These are phyloP conservation scores for Cephus pygmeus DNA, from an alignment of 2,888 invertebrate genomes.

Conservation along the genomic window DNA sequence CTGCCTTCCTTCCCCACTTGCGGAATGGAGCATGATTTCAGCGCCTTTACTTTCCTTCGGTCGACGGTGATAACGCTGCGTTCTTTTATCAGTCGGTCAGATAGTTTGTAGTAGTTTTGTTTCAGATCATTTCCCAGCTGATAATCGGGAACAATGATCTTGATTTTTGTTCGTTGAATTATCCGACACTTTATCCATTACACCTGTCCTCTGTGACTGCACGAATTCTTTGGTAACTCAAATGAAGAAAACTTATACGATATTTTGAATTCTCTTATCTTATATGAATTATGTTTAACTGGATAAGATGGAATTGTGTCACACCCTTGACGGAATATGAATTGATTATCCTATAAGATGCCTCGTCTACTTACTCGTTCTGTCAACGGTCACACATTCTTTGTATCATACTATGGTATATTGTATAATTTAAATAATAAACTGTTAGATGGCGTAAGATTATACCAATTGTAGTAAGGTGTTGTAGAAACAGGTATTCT, in stretches of 20 bases:
- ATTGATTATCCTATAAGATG: too few species aligned
- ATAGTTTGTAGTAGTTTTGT: neutral
- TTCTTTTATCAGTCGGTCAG: conserved; percentile 1
- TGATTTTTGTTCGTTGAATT: too few species aligned
- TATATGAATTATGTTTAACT: neutral
- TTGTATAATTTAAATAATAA: neutral
- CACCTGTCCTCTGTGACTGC: too few species aligned
- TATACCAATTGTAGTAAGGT: neutral
- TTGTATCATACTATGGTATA: neutral
- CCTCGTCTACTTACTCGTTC: too few species aligned
- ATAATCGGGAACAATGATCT: too few species aligned
- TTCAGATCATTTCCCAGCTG: too few species aligned
- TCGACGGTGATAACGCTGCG: neutral
- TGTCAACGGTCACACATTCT: neutral
- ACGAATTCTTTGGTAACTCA: too few species aligned
- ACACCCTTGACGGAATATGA: too few species aligned
- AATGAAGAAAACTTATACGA: too few species aligned
- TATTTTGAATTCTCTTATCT: neutral
- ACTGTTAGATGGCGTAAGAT: neutral
- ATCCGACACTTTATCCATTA: too few species aligned
- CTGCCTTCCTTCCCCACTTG: neutral
- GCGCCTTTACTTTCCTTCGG: neutral
- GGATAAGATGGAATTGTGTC: neutral
- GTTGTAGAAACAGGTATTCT: too few species aligned
- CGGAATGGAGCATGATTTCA: neutral